Conservation (phyloP, 2,888 invertebrate species). For the Dastarcus helophoroides region DNA sequence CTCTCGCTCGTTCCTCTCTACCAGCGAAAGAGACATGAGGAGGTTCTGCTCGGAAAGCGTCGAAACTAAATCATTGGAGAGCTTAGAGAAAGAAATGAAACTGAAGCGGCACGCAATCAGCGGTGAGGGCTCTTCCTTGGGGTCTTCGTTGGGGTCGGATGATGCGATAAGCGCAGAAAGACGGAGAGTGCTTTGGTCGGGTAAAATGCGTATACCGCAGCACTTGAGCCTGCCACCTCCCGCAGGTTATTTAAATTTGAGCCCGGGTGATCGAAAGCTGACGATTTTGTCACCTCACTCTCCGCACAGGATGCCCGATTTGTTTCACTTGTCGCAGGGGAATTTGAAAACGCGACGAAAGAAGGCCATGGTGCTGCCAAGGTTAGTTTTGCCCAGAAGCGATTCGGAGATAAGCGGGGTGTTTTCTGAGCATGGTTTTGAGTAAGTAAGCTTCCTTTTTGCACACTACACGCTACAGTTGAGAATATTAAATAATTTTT, state of each 20-base stretch:
- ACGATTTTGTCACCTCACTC: constrained; percentile 73
- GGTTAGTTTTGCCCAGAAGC: constrained; percentile 62
- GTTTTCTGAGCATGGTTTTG: constrained; percentile 50
- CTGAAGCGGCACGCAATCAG: constrained; percentile 49
- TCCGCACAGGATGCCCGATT: constrained; percentile 56
- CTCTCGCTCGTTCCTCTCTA: constrained; percentile 48
- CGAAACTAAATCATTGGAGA: constrained; percentile 52
- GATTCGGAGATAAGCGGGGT: constrained; percentile 61
- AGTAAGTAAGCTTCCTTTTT: too few species aligned
- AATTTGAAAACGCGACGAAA: constrained; percentile 46
- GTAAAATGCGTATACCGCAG: constrained; percentile 51
- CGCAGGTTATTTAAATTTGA: constrained; percentile 41
- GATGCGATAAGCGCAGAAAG: constrained; percentile 48
- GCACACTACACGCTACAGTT: too few species aligned
- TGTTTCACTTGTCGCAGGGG: constrained; percentile 49
- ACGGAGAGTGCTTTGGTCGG: constrained; percentile 55
- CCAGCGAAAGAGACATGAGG: constrained; percentile 56
- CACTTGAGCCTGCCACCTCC: constrained; percentile 62
- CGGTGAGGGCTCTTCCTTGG: constrained; percentile 44
- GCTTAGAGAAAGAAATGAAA: constrained; percentile 43
- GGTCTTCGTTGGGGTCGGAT: constrained; percentile 17
- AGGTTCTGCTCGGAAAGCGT: constrained; percentile 34
- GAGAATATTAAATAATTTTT: too few species aligned
- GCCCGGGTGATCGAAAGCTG: constrained; percentile 48
- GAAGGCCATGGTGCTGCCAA: constrained; percentile 62